Evolutionary conservation across 2,113 vertebrate species (phyloP), one percentile per base, ranked within the genome.

Genomic region (Steatornis caripensis): DNA sequence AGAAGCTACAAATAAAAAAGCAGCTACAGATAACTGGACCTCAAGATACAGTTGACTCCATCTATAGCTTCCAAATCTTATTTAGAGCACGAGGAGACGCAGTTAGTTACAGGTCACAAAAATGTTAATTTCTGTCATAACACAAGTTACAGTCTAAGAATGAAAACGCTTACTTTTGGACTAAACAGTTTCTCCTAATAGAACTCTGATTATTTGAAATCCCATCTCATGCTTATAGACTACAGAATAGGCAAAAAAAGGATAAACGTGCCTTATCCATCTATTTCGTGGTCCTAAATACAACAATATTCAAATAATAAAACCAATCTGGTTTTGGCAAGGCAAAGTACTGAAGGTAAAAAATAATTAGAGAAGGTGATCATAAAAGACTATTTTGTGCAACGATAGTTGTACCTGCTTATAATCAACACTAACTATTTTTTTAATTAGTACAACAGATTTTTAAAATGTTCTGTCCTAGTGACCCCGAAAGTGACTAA

Each of bases 101-200:
- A 90, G 49, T 58, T 48, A 61, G 93, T 85, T 91, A 54, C 46
- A 74, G 69, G 70, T 51, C 79, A 79, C 87, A 90, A 90, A 96
- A 88, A 92, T 49, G 51, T 87, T 70, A 61, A 83, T 93, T 97
- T 97, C 84, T 91, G 39, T 83, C 89, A 70, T 75, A 93, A 61
- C 3, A 24, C 14, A 49, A 93, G 41, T 76, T 77, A 45, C 13
- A 46, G 23, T 54, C 43, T 24, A 30, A 90, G 82, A 91, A 62
- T 34, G 64, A 78, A 62, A 51, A 79, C 32, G 12, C 24, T 83
- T 89, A 65, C 43, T 54, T 90, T 87, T 69, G 77, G 51, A 29
- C 5, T 14, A 64, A 54, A 90, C 1, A 1, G 3, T 48, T 93
- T 90, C 32, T 81, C 19, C 39, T 37, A 74, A 85, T 22, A 55